Evolutionary conservation across 2,113 vertebrate genomes (phyloP).

Genomic region (Chionodraco myersi): DNA sequence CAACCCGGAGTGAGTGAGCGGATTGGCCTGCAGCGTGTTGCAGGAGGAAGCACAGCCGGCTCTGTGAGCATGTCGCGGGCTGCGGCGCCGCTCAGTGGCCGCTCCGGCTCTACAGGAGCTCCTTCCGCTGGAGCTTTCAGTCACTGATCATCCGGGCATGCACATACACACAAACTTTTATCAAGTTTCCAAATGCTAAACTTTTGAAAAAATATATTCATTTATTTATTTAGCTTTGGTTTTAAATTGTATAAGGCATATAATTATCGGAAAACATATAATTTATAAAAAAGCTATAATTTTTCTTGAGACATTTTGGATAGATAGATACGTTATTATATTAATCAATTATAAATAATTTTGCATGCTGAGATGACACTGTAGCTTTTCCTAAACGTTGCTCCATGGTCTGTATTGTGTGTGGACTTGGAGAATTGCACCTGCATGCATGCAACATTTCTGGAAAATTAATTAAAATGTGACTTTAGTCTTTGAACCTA

Average conservation of each 20-base stretch:
- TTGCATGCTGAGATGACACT: conserved; percentile 61
- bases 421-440: background rate
- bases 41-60: conserved; percentile 5
- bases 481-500: background rate
- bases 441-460: too few species aligned
- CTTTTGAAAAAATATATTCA: background rate
- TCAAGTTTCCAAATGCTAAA: conserved; percentile 4
- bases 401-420: background rate
- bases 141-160: conserved; percentile 13
- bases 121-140: background rate
- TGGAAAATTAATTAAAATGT: background rate
- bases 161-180: background rate
- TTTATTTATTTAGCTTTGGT: background rate
- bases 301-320: background rate
- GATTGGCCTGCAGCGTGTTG: conserved; percentile 47
- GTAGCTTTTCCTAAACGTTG: conserved; percentile 34
- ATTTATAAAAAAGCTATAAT: background rate
- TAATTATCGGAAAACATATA: background rate
- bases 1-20: conserved; percentile 56
- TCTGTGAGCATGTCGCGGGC: conserved; percentile 66
- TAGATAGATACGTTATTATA: conserved; percentile 55
- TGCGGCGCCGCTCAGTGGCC: conserved; percentile 85
- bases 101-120: conserved; percentile 20
- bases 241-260: too few species aligned
- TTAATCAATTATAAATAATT: conserved; percentile 73